A percentile compares a stretch with the other conserved stretches of the same genome.
These are phyloP conservation scores for Mormyrus lacerda DNA, from an alignment of 2,113 vertebrate species.

Conservation along the genomic window DNA sequence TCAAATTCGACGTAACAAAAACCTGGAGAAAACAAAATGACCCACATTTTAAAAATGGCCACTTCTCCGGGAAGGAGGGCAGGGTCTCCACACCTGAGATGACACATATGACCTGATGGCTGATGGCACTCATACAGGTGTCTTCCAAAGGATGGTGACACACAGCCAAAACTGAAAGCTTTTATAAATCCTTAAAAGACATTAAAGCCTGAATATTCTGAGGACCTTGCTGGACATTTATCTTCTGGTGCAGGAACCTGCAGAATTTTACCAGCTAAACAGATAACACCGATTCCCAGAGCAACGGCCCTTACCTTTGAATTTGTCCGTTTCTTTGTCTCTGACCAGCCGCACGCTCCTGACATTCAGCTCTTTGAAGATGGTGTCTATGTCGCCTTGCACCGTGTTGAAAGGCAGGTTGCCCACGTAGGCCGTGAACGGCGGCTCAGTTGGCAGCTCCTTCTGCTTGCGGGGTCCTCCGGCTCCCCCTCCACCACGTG, in stretches of 20 bases:
- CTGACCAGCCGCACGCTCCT: conserved; percentile 90
- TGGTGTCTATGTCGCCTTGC: conserved; percentile 93
- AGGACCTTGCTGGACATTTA: neutral
- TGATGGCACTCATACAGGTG: neutral
- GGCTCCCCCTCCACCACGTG: conserved; percentile 68
- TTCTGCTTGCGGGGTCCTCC: conserved; percentile 83
- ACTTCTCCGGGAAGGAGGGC: neutral
- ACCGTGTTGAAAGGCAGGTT: conserved; percentile 96
- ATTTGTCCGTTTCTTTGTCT: conserved; percentile 99
- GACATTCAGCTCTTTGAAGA: conserved; percentile 91
- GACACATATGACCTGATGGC: neutral
- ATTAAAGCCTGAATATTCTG: neutral
- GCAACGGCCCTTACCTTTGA: conserved; percentile 75
- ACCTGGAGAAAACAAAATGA: conserved; percentile 57
- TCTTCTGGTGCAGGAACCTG: neutral
- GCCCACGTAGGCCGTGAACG: conserved; percentile 91
- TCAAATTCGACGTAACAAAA: conserved; percentile 99
- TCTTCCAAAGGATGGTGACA: neutral
- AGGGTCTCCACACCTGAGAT: neutral
- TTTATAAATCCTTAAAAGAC: neutral
- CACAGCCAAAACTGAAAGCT: neutral
- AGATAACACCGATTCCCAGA: neutral
- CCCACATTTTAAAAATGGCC: neutral
- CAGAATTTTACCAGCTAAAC: neutral
- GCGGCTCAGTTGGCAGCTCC: conserved; percentile 93